Conservation (phyloP, 2,113 vertebrate species). For the Burhinus oedicnemus region DNA sequence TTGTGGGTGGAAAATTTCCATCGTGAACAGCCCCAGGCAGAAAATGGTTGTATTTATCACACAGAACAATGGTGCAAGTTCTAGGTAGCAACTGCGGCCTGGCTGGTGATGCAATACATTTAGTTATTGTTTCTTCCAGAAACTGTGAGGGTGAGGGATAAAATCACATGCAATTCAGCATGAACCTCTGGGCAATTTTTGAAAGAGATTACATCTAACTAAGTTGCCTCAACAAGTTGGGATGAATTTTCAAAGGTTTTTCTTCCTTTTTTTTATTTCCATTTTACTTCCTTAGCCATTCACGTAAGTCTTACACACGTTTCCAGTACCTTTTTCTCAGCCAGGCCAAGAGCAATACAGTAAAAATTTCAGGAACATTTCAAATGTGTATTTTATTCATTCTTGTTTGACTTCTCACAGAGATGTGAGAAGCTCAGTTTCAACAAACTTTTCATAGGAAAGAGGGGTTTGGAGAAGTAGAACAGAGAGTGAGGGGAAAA, state of each 20-base stretch:
- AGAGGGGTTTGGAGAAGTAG: neutral
- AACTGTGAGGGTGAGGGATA: neutral
- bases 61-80: neutral
- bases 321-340: neutral
- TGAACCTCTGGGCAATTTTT: neutral
- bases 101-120: neutral
- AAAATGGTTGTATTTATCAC: constrained; percentile 18
- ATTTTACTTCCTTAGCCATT: neutral
- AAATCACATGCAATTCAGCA: neutral
- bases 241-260: neutral
- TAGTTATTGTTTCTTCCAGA: neutral
- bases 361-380: neutral
- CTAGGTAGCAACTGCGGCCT: neutral
- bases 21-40: neutral
- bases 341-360: neutral
- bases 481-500: neutral
- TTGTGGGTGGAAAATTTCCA: constrained; percentile 28
- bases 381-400: neutral
- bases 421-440: neutral
- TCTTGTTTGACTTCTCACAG: neutral
- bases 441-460: neutral
- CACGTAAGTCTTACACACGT: neutral
- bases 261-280: neutral
- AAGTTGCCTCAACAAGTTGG: neutral
- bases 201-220: neutral